Evolutionary conservation across 2,797 vertebrate species (phyloP).

Genomic region (Scolopax bukidnonensis): DNA sequence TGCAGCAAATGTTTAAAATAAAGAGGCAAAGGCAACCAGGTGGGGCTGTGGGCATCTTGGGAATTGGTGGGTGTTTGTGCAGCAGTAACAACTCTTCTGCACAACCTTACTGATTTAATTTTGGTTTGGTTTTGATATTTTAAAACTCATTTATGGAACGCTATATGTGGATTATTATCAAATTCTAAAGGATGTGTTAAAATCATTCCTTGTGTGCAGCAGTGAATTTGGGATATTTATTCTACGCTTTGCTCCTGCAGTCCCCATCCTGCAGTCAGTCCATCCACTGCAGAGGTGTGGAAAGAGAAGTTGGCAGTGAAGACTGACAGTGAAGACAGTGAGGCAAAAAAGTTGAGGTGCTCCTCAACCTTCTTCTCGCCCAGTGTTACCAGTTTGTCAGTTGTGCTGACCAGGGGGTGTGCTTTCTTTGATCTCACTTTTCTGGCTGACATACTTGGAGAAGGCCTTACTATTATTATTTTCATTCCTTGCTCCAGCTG

Average conservation of each 20-base stretch:
- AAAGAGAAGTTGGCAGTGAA: background rate
- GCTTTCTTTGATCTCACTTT: background rate
- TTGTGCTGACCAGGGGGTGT: background rate
- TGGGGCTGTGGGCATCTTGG: background rate
- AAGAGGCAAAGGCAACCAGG: background rate
- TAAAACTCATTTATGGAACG: fast-evolving
- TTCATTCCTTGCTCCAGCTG: background rate
- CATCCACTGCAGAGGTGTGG: background rate
- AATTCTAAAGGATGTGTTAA: background rate
- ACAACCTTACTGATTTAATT: background rate
- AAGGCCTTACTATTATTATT: background rate
- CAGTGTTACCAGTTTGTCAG: background rate
- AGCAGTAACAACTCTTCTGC: background rate
- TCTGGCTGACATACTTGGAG: background rate
- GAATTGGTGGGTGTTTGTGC: background rate
- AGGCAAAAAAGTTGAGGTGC: background rate
- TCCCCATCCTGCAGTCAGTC: background rate
- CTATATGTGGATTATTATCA: background rate
- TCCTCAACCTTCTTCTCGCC: background rate
- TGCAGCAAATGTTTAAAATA: background rate
- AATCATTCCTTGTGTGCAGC: background rate
- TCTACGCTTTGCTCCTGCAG: background rate
- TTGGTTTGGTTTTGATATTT: background rate
- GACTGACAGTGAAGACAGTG: background rate
- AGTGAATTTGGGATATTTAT: background rate